A percentile compares a stretch with the other conserved stretches of the same genome.
Conservation (phyloP, 2,113 vertebrate species). For the Lanius collurio region DNA sequence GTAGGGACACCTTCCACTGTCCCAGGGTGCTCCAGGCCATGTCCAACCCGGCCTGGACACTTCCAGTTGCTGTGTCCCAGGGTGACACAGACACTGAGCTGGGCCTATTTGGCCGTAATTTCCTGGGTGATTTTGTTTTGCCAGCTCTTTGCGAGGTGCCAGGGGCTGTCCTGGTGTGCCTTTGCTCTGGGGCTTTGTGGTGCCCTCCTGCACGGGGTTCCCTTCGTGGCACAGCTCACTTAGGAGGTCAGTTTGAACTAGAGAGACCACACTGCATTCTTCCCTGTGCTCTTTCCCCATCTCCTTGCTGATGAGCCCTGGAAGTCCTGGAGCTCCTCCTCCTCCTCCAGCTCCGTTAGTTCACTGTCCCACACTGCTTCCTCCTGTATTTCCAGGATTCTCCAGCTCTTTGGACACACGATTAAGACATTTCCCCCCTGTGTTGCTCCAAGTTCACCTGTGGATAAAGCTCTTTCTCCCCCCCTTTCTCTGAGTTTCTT, state of each 20-base stretch:
- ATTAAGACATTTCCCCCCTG: neutral
- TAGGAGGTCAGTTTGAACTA: neutral
- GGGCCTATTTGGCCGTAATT: neutral
- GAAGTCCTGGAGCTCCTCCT: neutral
- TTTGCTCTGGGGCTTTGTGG: neutral
- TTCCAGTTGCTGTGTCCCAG: neutral
- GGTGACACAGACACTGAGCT: neutral
- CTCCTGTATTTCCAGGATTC: neutral
- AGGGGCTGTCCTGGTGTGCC: neutral
- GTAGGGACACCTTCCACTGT: neutral
- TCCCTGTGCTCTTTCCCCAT: neutral
- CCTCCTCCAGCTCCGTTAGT: neutral
- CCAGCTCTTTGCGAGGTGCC: neutral
- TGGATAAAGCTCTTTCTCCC: neutral
- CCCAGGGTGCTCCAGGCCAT: neutral
- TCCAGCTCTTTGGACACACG: neutral
- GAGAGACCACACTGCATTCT: neutral
- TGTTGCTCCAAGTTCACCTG: neutral
- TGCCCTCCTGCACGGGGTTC: rapidly evolving
- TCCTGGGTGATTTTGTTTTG: neutral
- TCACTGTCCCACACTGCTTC: neutral
- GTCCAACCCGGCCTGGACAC: neutral
- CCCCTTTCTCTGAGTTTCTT: neutral
- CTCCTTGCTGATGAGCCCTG: neutral
- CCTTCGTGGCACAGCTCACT: neutral